phyloP scores from a whole-genome alignment of 2,888 invertebrate species.

The Xestia sexstrigata region DNA sequence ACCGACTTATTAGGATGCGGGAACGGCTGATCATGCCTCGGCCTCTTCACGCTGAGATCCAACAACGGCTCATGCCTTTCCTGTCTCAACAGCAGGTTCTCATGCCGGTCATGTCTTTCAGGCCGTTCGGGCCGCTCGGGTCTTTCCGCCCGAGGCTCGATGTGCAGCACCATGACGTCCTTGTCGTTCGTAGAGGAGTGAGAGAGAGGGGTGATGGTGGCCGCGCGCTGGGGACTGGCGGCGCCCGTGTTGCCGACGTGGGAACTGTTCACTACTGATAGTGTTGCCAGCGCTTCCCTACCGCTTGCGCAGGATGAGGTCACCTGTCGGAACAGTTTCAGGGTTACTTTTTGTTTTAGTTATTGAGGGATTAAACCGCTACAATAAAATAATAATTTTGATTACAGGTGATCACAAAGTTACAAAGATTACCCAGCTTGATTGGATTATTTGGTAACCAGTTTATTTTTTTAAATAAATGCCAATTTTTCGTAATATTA shows the following conservation, averaged over 20 bases:
- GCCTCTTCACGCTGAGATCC: conserved; percentile 76
- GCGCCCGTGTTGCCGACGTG: conserved; percentile 79
- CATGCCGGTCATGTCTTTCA: conserved; percentile 62
- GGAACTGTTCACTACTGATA: conserved; percentile 92
- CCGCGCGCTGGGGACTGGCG: conserved; percentile 82
- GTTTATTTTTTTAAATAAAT: not conserved
- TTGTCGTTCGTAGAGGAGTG: conserved; percentile 90
- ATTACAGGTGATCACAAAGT: not conserved
- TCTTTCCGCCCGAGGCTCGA: conserved; percentile 87
- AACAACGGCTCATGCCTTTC: conserved; percentile 69
- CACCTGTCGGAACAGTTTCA: conserved; percentile 67
- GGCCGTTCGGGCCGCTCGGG: conserved; percentile 90
- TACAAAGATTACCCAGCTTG: not conserved
- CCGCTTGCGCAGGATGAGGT: conserved; percentile 74
- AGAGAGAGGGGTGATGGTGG: conserved; percentile 92
- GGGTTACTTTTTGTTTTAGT: not conserved
- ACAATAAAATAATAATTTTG: not conserved
- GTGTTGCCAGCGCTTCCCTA: conserved; percentile 91
- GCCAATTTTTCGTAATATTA: not conserved
- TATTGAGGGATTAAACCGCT: not conserved
- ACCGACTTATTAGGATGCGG: conserved; percentile 80
- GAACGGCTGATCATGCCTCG: conserved; percentile 72
- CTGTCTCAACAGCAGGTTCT: conserved; percentile 65
- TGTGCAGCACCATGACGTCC: conserved; percentile 91
- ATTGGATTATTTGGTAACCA: not conserved